Evolutionary conservation across 2,113 vertebrate species (phyloP).

Genomic region (Dunckerocampus dactyliophorus): DNA sequence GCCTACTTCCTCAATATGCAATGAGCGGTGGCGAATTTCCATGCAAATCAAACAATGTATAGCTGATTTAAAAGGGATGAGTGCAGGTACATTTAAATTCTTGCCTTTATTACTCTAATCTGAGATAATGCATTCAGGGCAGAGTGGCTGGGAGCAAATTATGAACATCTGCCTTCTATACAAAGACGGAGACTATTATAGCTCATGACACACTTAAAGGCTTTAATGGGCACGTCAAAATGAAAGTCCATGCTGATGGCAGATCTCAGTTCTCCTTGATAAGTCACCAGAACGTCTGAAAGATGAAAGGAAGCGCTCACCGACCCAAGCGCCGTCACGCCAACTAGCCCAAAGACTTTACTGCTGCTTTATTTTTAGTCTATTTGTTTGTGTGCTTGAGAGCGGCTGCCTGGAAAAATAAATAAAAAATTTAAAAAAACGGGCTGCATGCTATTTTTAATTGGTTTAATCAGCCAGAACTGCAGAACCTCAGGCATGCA

Average conservation of each 20-base stretch:
- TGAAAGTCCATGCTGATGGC: conserved; percentile 11
- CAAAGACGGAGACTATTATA: conserved; percentile 25
- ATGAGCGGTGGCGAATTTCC: background rate
- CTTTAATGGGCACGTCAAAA: conserved; percentile 40
- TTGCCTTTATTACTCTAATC: conserved; percentile 44
- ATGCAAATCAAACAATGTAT: conserved; percentile 5
- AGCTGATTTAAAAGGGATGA: conserved; percentile 10
- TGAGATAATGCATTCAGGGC: conserved; percentile 42
- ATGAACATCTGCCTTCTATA: conserved; percentile 29
- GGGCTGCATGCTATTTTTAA: conserved; percentile 41
- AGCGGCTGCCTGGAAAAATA: background rate
- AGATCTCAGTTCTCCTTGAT: conserved; percentile 19
- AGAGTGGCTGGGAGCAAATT: conserved; percentile 8
- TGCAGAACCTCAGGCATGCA: conserved; percentile 40
- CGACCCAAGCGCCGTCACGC: conserved; percentile 13
- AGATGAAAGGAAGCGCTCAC: conserved; percentile 27
- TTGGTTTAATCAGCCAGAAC: conserved; percentile 42
- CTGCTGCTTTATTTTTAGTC: conserved; percentile 33
- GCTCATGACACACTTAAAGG: conserved; percentile 24
- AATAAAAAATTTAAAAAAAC: background rate
- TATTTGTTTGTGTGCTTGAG: conserved; percentile 20
- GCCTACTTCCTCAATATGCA: background rate
- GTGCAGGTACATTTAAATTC: conserved; percentile 26
- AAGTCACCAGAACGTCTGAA: conserved; percentile 22
- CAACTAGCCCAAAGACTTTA: conserved; percentile 15